Percentiles rank a stretch among this genome's conserved stretches.
phyloP scores from a whole-genome alignment of 1,140 invertebrate species.

The Tyrophagus putrescentiae region DNA sequence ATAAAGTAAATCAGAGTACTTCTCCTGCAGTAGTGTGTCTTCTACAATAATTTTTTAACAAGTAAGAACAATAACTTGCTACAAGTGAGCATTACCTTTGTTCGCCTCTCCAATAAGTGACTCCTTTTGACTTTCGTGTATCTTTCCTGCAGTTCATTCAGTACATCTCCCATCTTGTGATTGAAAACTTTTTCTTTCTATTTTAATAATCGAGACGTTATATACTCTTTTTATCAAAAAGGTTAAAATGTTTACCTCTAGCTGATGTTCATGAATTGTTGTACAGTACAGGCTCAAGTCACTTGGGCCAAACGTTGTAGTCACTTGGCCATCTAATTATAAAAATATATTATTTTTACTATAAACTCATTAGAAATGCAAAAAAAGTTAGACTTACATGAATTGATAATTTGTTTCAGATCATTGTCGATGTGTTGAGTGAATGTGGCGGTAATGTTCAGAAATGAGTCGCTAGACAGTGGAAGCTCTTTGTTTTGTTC shows the following conservation, averaged over 20 bases:
- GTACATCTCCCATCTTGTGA: not conserved
- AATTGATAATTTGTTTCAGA: not conserved
- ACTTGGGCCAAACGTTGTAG: not conserved
- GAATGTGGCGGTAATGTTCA: not conserved
- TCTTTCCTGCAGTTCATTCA: not conserved
- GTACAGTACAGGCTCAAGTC: not conserved
- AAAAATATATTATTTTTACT: too few species aligned
- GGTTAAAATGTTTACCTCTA: not conserved
- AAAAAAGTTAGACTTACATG: not conserved
- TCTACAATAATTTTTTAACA: not conserved
- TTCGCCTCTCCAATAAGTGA: constrained; percentile 6
- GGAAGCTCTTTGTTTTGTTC: constrained; percentile 2
- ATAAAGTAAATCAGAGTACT: not conserved
- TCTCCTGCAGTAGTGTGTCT: not conserved
- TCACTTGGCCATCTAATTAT: not conserved
- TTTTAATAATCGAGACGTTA: not conserved
- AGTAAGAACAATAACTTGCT: not conserved
- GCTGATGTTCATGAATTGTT: not conserved
- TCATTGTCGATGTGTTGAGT: not conserved
- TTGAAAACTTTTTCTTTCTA: not conserved
- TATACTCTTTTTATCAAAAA: not conserved
- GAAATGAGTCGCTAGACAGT: not conserved
- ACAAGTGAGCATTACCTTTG: not conserved
- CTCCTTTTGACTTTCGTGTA: not conserved
- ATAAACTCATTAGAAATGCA: not conserved